These are phyloP conservation scores for Zoanthus sociatus DNA, from an alignment of 92 coral and sea anemone genomes.

Conservation along the genomic window DNA sequence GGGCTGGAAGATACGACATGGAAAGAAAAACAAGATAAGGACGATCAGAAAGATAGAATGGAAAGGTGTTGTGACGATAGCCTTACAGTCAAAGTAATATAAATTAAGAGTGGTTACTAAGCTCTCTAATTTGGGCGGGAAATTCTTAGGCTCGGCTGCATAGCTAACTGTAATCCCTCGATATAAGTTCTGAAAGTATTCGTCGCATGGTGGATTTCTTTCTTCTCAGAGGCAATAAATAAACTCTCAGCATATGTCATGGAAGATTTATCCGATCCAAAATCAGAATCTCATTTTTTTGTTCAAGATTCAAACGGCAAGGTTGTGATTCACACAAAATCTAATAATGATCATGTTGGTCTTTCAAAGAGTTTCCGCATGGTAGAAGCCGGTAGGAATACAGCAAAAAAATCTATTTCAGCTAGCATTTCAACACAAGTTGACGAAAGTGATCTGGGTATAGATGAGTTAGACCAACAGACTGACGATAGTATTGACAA, in stretches of 20 bases:
- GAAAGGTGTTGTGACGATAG: too few relatives aligned
- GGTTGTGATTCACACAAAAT: neutral
- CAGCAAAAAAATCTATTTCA: neutral
- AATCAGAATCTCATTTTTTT: neutral
- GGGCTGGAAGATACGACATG: too few relatives aligned
- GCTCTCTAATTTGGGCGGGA: constrained; percentile 19
- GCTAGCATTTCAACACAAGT: constrained; percentile 43
- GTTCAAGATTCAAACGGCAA: constrained; percentile 19
- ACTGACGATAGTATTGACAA: neutral
- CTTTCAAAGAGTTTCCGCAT: constrained; percentile 15
- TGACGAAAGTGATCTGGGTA: constrained; percentile 35
- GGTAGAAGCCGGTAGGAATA: constrained; percentile 10
- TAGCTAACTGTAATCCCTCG: neutral
- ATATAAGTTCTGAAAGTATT: constrained; percentile 20
- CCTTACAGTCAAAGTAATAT: too few relatives aligned
- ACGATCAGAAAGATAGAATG: too few relatives aligned
- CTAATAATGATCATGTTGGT: neutral
- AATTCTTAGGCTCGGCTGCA: constrained; percentile 32
- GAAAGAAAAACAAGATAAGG: too few relatives aligned
- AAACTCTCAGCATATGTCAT: neutral
- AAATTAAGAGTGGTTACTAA: too few relatives aligned
- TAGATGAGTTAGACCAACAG: neutral
- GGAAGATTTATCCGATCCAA: neutral
- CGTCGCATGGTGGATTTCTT: neutral
- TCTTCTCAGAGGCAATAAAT: too few relatives aligned